These are phyloP conservation scores for Columbina picui DNA, from an alignment of 2,113 vertebrate genomes.

Conservation along the genomic window DNA sequence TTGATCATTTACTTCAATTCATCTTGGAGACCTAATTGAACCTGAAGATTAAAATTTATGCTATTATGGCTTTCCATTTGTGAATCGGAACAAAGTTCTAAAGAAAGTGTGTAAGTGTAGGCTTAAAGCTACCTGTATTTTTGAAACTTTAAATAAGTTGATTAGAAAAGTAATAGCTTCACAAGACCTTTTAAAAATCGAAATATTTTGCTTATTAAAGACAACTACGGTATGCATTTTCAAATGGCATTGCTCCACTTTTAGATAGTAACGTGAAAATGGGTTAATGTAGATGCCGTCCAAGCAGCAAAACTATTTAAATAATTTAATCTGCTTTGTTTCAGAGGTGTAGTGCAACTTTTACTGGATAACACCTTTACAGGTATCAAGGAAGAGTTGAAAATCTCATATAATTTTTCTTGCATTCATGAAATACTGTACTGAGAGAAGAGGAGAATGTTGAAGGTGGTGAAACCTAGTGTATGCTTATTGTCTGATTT, in stretches of 20 bases:
- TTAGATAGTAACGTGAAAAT: background rate
- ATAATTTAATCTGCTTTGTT: background rate
- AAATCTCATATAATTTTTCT: background rate
- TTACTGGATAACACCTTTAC: background rate
- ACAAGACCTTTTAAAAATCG: background rate
- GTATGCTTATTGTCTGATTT: background rate
- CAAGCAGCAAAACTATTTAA: background rate
- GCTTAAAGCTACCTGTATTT: background rate
- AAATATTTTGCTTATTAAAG: background rate
- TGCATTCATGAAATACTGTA: background rate
- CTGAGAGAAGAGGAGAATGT: background rate
- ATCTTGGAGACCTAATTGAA: conserved; percentile 63
- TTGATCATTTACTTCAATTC: conserved; percentile 63
- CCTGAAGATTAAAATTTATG: conserved; percentile 50
- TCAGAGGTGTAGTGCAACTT: background rate
- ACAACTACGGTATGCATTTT: background rate
- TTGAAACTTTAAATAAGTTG: background rate
- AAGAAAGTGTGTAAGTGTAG: background rate
- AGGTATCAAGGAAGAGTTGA: background rate
- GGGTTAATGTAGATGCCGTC: background rate
- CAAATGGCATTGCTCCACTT: background rate
- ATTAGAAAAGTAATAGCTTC: background rate
- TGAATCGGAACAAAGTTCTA: conserved; percentile 49
- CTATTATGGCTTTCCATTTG: conserved; percentile 49
- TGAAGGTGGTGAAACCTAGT: background rate